Conservation (phyloP, 2,113 vertebrate genomes). For the Silurus glanis region DNA sequence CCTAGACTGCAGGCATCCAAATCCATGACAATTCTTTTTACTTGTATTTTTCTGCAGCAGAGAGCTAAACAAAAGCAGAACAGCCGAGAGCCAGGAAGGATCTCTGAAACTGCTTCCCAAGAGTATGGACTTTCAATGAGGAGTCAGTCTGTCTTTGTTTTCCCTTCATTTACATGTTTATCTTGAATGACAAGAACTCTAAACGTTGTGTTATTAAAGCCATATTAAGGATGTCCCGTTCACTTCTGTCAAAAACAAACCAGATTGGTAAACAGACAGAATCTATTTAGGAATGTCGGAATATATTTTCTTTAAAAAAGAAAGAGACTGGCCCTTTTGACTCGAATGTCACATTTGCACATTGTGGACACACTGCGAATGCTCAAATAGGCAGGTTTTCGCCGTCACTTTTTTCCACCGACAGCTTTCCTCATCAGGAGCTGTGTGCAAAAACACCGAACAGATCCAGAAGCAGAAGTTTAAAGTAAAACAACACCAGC, state of each 20-base stretch:
- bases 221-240: not conserved
- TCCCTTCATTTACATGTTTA: slow-evolving; percentile 23
- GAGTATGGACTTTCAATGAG: slow-evolving; percentile 14
- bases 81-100: not conserved
- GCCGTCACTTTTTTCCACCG: not conserved
- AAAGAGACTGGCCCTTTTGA: not conserved
- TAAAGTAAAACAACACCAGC: not conserved
- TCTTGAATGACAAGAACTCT: not conserved
- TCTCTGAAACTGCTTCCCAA: not conserved
- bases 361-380: not conserved
- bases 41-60: slow-evolving; percentile 1
- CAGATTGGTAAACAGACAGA: not conserved
- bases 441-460: not conserved
- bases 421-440: slow-evolving; percentile 7
- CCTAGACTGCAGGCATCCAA: slow-evolving; percentile 31
- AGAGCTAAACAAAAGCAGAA: slow-evolving; percentile 21
- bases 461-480: not conserved
- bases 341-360: not conserved
- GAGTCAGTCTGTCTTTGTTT: not conserved
- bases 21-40: slow-evolving; percentile 2
- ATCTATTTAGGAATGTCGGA: not conserved
- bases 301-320: not conserved
- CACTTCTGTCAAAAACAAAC: not conserved
- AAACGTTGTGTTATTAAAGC: slow-evolving; percentile 1
- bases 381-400: not conserved